phyloP scores from a whole-genome alignment of 2,888 invertebrate species.

The Bombylius discolor region DNA sequence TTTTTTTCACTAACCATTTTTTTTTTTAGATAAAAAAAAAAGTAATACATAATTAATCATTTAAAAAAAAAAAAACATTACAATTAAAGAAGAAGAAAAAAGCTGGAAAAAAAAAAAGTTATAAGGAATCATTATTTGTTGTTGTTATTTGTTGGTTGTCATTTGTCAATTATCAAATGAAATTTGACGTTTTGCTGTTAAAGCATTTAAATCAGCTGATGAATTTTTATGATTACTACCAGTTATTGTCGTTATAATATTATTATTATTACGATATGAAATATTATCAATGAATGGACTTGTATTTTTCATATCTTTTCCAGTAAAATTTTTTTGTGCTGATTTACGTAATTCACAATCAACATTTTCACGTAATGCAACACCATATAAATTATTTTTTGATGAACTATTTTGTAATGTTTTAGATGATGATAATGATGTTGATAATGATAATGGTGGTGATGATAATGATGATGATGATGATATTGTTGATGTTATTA shows the following conservation, averaged over 20 bases:
- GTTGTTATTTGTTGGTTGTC: constrained; percentile 3
- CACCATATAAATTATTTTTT: constrained; percentile 29
- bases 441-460: not conserved
- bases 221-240: not conserved
- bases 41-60: too few relatives aligned
- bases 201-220: constrained; percentile 16
- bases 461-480: not conserved
- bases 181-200: constrained; percentile 46
- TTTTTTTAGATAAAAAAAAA: too few relatives aligned
- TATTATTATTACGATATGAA: not conserved
- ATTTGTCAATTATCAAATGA: constrained; percentile 41
- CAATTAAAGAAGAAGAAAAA: too few relatives aligned
- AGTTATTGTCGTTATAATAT: too few relatives aligned
- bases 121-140: too few relatives aligned
- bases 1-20: too few relatives aligned
- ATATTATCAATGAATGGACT: constrained; percentile 22
- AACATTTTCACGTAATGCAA: constrained; percentile 31
- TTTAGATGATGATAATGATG: constrained; percentile 22
- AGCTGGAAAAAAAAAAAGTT: too few relatives aligned
- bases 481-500: not conserved
- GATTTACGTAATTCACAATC: constrained; percentile 29
- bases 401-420: constrained; percentile 31
- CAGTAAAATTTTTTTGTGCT: constrained; percentile 32
- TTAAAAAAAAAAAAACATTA: too few relatives aligned
- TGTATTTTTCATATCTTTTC: constrained; percentile 31